Conservation (phyloP, 2,113 vertebrate species). For the Hipposideros armiger region DNA sequence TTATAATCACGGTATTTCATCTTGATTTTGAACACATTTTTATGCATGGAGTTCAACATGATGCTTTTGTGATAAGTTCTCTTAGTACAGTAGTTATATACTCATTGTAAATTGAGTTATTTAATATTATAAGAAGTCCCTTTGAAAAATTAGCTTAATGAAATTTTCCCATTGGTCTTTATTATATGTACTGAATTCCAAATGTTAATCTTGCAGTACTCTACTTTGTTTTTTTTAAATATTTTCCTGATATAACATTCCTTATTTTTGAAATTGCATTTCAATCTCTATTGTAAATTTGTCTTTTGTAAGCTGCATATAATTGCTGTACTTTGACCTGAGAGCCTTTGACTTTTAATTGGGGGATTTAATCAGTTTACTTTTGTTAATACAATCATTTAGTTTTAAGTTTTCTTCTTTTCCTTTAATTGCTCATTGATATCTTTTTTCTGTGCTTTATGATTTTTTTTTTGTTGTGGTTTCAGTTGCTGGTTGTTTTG, state of each 20-base stretch:
- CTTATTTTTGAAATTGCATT: not conserved
- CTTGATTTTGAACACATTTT: conserved; percentile 1
- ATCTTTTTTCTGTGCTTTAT: not conserved
- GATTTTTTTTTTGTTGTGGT: not conserved
- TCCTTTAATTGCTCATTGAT: conserved; percentile 3
- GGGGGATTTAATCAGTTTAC: not conserved
- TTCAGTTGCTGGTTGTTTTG: not conserved
- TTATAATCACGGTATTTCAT: not conserved
- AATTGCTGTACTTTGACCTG: conserved; percentile 36
- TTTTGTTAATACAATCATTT: conserved; percentile 21
- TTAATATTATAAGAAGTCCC: not conserved
- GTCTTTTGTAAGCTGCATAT: not conserved
- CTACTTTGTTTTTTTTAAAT: not conserved
- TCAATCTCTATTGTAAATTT: not conserved
- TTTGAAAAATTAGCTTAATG: not conserved
- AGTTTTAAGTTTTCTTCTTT: not conserved
- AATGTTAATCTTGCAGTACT: not conserved
- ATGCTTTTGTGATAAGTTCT: not conserved
- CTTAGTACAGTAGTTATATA: not conserved
- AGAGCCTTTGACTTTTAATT: conserved; percentile 43
- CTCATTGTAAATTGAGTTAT: not conserved
- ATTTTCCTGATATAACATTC: not conserved
- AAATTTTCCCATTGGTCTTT: not conserved
- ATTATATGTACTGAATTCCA: not conserved
- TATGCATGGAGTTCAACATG: not conserved